Conservation (phyloP, 2,888 invertebrate genomes). For the Caenorhabditis macrosperma region DNA sequence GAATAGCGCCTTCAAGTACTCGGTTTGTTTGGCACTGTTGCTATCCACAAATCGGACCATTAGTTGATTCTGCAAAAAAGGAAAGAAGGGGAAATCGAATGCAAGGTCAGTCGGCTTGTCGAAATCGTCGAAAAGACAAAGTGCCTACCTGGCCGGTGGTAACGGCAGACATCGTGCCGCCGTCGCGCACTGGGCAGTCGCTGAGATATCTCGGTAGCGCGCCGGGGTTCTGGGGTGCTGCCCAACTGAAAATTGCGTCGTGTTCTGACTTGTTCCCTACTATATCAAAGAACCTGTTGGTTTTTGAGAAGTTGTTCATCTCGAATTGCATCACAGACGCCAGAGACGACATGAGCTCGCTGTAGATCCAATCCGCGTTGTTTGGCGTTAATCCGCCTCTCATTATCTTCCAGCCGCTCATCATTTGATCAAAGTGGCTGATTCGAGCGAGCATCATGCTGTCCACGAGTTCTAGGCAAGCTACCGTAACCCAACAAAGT, state of each 20-base stretch:
- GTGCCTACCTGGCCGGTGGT: constrained; percentile 8
- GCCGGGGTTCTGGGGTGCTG: background rate
- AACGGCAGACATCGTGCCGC: background rate
- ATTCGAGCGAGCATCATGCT: constrained; percentile 27
- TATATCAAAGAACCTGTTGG: background rate
- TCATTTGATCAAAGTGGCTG: background rate
- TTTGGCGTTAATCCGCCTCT: background rate
- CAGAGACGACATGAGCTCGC: constrained; percentile 14
- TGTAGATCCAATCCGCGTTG: constrained; percentile 18
- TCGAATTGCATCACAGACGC: constrained; percentile 21
- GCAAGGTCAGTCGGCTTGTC: constrained; percentile 7
- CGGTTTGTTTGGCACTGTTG: background rate
- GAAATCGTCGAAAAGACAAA: constrained; percentile 3
- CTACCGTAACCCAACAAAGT: background rate
- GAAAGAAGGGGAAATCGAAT: background rate
- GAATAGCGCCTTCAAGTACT: background rate
- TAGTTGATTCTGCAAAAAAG: constrained; percentile 2
- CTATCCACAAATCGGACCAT: constrained; percentile 6
- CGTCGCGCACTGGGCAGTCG: constrained; percentile 14
- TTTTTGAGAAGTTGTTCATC: background rate
- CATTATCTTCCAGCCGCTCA: constrained; percentile 18
- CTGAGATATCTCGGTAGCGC: constrained; percentile 10
- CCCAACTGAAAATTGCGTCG: constrained; percentile 6
- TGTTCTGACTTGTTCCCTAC: background rate
- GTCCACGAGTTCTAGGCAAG: constrained; percentile 20